These are phyloP conservation scores for Sturnira hondurensis DNA, from an alignment of 2,113 vertebrate species.

Conservation along the genomic window DNA sequence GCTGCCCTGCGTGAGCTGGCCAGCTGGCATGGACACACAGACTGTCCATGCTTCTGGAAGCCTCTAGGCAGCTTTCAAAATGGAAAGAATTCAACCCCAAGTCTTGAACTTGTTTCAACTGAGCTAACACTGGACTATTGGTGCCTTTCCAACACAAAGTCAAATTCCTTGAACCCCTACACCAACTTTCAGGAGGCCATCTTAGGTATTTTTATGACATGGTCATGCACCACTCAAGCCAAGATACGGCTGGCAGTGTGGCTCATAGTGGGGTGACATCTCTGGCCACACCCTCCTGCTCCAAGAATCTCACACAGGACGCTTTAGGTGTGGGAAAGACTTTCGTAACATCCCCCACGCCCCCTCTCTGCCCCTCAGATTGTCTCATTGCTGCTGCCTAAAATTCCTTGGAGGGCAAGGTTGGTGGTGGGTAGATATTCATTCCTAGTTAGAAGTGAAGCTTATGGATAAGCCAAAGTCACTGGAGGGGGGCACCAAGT, in stretches of 20 bases:
- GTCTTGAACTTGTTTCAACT: not conserved
- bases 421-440: not conserved
- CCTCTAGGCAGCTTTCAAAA: not conserved
- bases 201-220: not conserved
- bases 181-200: not conserved
- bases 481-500: not conserved
- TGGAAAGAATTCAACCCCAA: not conserved
- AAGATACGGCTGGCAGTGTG: not conserved
- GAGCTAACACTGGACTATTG: not conserved
- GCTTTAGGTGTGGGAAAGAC: not conserved
- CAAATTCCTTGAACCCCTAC: not conserved
- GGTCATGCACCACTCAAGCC: not conserved
- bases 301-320: not conserved
- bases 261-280: not conserved
- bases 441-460: not conserved
- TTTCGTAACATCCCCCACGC: not conserved
- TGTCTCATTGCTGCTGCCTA: not conserved
- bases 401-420: not conserved
- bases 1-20: not conserved
- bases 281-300: not conserved
- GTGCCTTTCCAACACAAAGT: not conserved
- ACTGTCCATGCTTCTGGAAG: not conserved
- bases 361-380: not conserved
- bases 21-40: not conserved
- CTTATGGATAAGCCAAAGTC: not conserved